Conservation (phyloP, 2,888 invertebrate species). For the Allygus modestus region DNA sequence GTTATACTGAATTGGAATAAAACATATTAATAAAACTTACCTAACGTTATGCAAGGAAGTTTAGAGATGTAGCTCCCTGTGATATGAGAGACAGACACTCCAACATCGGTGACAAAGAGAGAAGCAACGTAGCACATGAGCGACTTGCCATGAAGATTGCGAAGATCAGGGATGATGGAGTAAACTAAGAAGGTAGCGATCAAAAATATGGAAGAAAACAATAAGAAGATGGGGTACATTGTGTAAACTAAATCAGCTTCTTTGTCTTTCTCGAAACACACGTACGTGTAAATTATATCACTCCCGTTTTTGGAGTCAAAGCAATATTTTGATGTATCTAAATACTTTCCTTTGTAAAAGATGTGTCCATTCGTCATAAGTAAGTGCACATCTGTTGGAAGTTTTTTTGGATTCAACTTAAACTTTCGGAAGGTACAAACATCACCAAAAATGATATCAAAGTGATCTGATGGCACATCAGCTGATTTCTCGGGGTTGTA, state of each 20-base stretch:
- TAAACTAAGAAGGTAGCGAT: neutral
- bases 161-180: conserved; percentile 3
- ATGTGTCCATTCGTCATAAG: neutral
- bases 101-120: conserved; percentile 1
- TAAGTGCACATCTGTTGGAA: neutral
- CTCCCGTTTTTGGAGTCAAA: conserved; percentile 6
- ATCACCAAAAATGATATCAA: neutral
- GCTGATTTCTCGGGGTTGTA: neutral
- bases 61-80: neutral
- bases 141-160: neutral
- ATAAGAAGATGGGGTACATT: neutral
- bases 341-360: neutral
- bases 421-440: neutral
- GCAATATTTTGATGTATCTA: conserved; percentile 10
- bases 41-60: neutral
- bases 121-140: neutral
- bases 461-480: neutral
- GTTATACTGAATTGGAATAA: too few relatives aligned
- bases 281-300: neutral
- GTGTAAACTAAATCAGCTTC: neutral
- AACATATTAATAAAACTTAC: too few relatives aligned
- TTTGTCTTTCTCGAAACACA: conserved; percentile 7
- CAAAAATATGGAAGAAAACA: neutral
- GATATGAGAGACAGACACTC: neutral
- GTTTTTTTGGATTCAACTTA: neutral